These are phyloP conservation scores for Prinia subflava DNA, from an alignment of 2,113 vertebrate species.

Conservation along the genomic window DNA sequence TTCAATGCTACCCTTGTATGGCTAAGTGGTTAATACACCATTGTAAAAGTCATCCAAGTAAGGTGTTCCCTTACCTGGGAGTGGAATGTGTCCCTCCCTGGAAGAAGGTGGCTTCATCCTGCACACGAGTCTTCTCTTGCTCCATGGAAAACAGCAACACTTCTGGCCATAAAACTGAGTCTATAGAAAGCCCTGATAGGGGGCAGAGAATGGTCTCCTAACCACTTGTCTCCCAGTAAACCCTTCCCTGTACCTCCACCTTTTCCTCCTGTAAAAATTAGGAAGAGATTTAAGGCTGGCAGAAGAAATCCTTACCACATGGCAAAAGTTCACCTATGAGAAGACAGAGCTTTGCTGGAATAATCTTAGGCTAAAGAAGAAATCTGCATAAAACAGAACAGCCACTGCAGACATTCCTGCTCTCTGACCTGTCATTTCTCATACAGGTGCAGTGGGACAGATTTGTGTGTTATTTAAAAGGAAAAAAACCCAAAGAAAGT, in stretches of 20 bases:
- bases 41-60: background rate
- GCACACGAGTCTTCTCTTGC: background rate
- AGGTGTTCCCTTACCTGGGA: background rate
- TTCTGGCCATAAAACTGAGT: background rate
- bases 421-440: background rate
- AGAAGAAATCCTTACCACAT: background rate
- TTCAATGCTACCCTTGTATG: background rate
- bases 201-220: background rate
- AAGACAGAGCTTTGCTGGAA: background rate
- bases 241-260: background rate
- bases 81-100: background rate
- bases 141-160: background rate
- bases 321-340: background rate
- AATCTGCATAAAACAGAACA: background rate
- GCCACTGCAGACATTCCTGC: background rate
- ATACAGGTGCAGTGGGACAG: background rate
- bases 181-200: background rate
- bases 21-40: background rate
- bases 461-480: background rate
- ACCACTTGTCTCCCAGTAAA: background rate
- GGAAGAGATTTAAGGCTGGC: background rate
- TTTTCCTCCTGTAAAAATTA: background rate
- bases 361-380: background rate
- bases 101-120: background rate
- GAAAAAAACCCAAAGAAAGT: background rate